Evolutionary conservation across 2,888 invertebrate species (phyloP).

Genomic region (Mactromeris polynyma): DNA sequence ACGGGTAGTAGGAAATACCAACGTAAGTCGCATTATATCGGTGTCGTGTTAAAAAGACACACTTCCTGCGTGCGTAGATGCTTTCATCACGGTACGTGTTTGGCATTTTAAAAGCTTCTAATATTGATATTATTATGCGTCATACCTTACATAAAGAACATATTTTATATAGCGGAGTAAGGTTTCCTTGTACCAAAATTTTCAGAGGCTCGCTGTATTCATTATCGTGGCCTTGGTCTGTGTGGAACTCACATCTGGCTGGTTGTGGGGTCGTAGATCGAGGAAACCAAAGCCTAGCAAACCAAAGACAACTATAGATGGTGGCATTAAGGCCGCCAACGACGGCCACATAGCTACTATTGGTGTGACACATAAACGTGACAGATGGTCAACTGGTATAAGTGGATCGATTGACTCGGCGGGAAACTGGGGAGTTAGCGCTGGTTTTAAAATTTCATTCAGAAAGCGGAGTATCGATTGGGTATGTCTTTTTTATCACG

Average conservation of each 20-base stretch:
- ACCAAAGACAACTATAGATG: neutral
- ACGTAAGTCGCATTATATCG: too few species aligned
- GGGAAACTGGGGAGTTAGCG: slow-evolving; percentile 7
- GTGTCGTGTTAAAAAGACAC: too few species aligned
- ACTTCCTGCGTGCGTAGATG: too few species aligned
- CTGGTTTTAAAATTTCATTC: neutral
- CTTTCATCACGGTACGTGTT: too few species aligned
- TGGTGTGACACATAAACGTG: neutral
- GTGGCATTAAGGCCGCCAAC: neutral
- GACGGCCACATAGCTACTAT: neutral
- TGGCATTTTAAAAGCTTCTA: too few species aligned
- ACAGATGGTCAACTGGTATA: neutral
- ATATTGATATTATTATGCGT: too few species aligned
- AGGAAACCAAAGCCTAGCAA: neutral
- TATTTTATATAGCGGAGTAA: too few species aligned
- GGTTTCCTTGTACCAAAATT: too few species aligned
- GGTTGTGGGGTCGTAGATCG: neutral
- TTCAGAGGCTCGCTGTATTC: neutral
- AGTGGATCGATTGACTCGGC: neutral
- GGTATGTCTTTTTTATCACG: neutral
- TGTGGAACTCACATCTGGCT: neutral
- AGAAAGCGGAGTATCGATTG: slow-evolving; percentile 10
- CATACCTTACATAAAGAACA: too few species aligned
- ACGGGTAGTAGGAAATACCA: too few species aligned
- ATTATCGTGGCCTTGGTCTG: neutral